Percentiles rank a stretch among this genome's conserved stretches.
phyloP scores from a whole-genome alignment of 2,888 invertebrate species.

The Anorthoa munda region DNA sequence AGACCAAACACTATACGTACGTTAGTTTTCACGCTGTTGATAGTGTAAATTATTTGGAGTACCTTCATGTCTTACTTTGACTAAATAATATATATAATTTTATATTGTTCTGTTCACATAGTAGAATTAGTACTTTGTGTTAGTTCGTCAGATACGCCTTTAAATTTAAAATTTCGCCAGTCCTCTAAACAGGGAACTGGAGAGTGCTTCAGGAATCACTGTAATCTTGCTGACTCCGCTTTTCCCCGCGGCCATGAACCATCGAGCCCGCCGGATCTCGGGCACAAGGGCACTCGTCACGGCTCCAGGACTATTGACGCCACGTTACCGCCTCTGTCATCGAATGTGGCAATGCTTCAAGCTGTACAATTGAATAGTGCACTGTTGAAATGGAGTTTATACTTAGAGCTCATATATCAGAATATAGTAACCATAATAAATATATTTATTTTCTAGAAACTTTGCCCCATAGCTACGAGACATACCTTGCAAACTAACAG shows the following conservation, averaged over 20 bases:
- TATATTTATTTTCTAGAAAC: no score
- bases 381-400: no score
- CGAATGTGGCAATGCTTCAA: conserved; percentile 9
- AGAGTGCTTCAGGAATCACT: conserved; percentile 38
- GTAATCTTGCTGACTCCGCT: conserved; percentile 47
- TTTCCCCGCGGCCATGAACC: conserved; percentile 30
- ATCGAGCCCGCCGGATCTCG: conserved; percentile 21
- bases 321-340: not conserved
- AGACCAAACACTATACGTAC: not conserved
- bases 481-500: no score
- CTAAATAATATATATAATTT: not conserved
- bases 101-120: not conserved
- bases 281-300: conserved; percentile 24
- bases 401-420: no score
- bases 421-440: no score
- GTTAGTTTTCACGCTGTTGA: not conserved
- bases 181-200: conserved; percentile 24
- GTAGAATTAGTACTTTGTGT: not conserved
- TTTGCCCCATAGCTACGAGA: no score
- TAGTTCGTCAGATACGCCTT: not conserved
- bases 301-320: conserved; percentile 33
- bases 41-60: not conserved
- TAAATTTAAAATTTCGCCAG: conserved; percentile 8
- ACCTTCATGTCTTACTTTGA: not conserved
- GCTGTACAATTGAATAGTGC: not conserved